Evolutionary conservation across 2,888 invertebrate species (phyloP).

Genomic region (Nomada hirtipes): DNA sequence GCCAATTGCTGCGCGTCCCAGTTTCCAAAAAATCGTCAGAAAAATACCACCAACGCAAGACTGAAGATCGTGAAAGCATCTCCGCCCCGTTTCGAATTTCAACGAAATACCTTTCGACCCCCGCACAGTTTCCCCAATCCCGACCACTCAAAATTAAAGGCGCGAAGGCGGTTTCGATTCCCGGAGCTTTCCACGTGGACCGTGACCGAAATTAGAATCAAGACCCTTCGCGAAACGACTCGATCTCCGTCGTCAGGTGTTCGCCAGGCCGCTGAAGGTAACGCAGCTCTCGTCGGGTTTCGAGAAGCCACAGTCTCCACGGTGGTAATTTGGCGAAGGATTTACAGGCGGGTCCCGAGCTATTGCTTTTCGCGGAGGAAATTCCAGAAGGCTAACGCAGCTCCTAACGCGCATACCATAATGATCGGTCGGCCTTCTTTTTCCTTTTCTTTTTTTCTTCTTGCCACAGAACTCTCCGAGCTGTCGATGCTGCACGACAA

Average conservation of each 20-base stretch:
- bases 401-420: constrained; percentile 72
- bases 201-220: constrained; percentile 18
- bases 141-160: neutral
- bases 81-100: neutral
- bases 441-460: constrained; percentile 55
- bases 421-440: constrained; percentile 62
- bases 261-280: neutral
- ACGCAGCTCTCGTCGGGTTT: neutral
- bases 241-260: neutral
- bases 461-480: constrained; percentile 39
- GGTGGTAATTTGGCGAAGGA: constrained; percentile 62
- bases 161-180: neutral
- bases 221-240: neutral
- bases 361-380: constrained; percentile 76
- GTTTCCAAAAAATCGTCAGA: no score
- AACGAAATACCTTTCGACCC: neutral
- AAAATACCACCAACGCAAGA: no score
- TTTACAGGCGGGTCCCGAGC: constrained; percentile 63
- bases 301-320: neutral
- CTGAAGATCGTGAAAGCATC: neutral
- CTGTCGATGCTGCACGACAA: constrained; percentile 64
- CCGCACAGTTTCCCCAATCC: neutral
- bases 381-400: constrained; percentile 70
- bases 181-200: neutral
- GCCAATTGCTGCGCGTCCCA: no score